These are phyloP conservation scores for Teleogryllus oceanicus DNA, from an alignment of 2,888 invertebrate species.

Conservation along the genomic window DNA sequence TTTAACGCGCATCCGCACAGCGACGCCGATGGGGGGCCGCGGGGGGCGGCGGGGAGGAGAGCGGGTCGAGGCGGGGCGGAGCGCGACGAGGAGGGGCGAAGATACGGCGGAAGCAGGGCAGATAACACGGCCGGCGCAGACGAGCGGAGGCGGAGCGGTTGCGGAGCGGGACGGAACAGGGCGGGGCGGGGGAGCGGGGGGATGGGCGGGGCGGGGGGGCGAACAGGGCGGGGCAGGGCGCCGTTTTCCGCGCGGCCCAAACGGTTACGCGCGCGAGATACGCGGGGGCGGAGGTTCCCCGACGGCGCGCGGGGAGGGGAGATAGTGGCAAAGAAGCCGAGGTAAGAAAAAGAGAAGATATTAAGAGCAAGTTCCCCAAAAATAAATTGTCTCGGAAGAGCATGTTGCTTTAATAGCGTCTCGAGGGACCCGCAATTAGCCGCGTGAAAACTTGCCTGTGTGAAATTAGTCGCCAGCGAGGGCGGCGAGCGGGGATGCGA, in stretches of 20 bases:
- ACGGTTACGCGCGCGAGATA: slow-evolving; percentile 3
- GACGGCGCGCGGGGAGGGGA: slow-evolving; percentile 22
- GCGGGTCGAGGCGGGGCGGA: neutral
- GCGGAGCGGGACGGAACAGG: neutral
- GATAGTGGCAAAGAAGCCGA: slow-evolving; percentile 19
- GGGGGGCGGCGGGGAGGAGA: neutral
- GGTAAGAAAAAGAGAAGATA: slow-evolving; percentile 33
- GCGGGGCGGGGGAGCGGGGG: neutral
- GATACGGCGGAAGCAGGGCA: neutral
- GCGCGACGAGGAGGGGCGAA: neutral
- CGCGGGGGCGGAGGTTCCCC: neutral
- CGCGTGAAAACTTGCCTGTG: slow-evolving; percentile 48
- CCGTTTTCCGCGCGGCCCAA: neutral
- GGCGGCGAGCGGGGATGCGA: slow-evolving; percentile 18
- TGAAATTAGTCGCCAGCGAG: slow-evolving; percentile 43
- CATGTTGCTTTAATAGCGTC: slow-evolving; percentile 42
- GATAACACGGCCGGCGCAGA: neutral
- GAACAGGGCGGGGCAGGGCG: neutral
- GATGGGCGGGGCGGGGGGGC: neutral
- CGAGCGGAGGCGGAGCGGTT: neutral
- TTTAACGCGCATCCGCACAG: neutral
- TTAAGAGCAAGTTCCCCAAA: slow-evolving; percentile 40
- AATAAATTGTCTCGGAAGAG: slow-evolving; percentile 42
- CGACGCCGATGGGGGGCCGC: neutral
- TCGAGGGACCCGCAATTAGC: slow-evolving; percentile 47